These are phyloP conservation scores for Steinernema carpocapsae DNA, from an alignment of 2,888 invertebrate genomes.

Conservation along the genomic window DNA sequence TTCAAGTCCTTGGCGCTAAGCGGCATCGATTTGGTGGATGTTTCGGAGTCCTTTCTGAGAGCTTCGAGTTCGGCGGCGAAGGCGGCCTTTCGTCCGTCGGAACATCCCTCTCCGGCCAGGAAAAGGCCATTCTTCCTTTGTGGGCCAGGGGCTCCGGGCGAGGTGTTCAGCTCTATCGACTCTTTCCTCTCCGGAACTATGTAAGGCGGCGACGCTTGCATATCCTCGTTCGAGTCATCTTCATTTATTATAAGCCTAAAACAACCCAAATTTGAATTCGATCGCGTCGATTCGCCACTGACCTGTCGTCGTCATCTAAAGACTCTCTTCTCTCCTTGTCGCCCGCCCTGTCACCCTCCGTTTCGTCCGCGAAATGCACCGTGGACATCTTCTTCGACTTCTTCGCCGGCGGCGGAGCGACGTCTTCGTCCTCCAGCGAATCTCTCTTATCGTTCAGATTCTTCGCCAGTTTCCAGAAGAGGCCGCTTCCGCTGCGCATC, in stretches of 20 bases:
- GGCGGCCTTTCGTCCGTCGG: slow-evolving; percentile 41
- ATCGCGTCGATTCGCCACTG: too few species aligned
- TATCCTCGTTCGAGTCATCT: slow-evolving; percentile 13
- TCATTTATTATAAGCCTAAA: slow-evolving; percentile 12
- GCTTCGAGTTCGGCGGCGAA: slow-evolving; percentile 61
- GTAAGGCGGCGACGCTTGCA: not conserved
- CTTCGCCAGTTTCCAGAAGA: slow-evolving; percentile 69
- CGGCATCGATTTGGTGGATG: slow-evolving; percentile 51
- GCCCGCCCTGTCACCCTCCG: not conserved
- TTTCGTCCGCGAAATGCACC: slow-evolving; percentile 24
- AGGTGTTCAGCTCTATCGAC: slow-evolving; percentile 37
- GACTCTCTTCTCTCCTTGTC: slow-evolving; percentile 18
- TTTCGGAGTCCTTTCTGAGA: slow-evolving; percentile 62
- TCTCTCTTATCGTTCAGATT: slow-evolving; percentile 23
- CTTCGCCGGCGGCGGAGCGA: slow-evolving; percentile 14
- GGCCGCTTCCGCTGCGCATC: slow-evolving; percentile 83
- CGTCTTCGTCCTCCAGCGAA: not conserved
- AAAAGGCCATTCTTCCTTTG: slow-evolving; percentile 59
- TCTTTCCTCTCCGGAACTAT: not conserved
- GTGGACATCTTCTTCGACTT: slow-evolving; percentile 18
- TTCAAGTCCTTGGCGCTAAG: slow-evolving; percentile 5
- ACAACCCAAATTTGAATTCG: not conserved
- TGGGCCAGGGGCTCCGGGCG: slow-evolving; percentile 42
- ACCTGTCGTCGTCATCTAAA: slow-evolving; percentile 21
- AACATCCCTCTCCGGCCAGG: slow-evolving; percentile 44